Evolutionary conservation across 2,797 vertebrate species (phyloP), one percentile per base, ranked within the genome.

Genomic region (Todus mexicanus): DNA sequence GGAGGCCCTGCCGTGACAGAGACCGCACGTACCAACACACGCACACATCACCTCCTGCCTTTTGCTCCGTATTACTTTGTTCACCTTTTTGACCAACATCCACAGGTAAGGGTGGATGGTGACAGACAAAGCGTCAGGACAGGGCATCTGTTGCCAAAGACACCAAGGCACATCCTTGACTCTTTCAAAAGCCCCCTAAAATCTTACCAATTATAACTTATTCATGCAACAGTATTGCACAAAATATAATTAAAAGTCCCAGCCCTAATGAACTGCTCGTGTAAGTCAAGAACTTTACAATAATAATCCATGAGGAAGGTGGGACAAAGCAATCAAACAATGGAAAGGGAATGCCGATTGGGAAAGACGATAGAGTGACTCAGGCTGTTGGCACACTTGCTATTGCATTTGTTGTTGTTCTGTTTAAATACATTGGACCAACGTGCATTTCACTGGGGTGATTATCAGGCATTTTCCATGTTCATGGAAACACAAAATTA

Each of bases 261-360:
- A 91, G 51, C 61, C 73, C 64, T 92, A 90, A 80, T 71, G 70
- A 93, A 82, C 31, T 60, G 56, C 45, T 75, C 64, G 3, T 77
- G 38, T 89, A 92, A 95, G 0, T 59, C 11, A 4, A 89, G 75
- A 77, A 48, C 40, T n/a, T 40, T 75, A 92, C 27, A 89, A 25
- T n/a, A 79, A 87, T 59, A 84, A 77, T 48, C 83, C 57, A 50
- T 22, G 35, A 69, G 31, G 42, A 85, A 57, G 87, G 85, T 63
- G 91, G 75, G 45, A 81, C 73, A 91, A 43, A 87, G 27, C 42
- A 92, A 89, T 84, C 82, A 95, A 92, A 89, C 27, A 93, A 84
- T 27, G 68, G 94, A 96, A 95, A 96, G 94, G 75, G 61, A 96
- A 96, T 92, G 80, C 42, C 2, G 22, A 92, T 40, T 74, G n/a